Conservation (phyloP, 2,797 vertebrate genomes). For the Cossypha caffra region DNA sequence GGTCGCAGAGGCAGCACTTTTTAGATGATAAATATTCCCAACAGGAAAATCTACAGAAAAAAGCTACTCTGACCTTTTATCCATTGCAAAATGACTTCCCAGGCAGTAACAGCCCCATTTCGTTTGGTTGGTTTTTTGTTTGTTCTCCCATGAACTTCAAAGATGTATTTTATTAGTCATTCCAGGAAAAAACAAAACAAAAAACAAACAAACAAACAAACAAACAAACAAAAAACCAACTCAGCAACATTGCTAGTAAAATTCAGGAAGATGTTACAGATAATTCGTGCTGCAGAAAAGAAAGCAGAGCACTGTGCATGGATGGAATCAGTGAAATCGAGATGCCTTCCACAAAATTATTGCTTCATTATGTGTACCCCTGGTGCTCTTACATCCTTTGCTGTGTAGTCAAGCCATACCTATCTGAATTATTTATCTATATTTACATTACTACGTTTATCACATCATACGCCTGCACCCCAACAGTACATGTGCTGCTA, state of each 20-base stretch:
- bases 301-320: not conserved
- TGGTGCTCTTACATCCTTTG: not conserved
- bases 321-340: not conserved
- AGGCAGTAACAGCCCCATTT: slow-evolving; percentile 44
- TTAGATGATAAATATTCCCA: slow-evolving; percentile 63
- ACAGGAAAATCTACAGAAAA: slow-evolving; percentile 60
- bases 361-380: not conserved
- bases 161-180: slow-evolving; percentile 58
- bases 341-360: not conserved
- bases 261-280: not conserved
- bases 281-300: not conserved
- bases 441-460: not conserved
- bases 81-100: slow-evolving; percentile 44
- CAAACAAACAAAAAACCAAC: not conserved
- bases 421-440: not conserved
- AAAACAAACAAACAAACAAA: not conserved
- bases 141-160: slow-evolving; percentile 48
- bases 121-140: not conserved
- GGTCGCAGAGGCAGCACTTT: slow-evolving; percentile 60
- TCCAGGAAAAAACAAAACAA: not conserved
- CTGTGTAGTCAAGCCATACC: not conserved
- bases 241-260: slow-evolving; percentile 1
- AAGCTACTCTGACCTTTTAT: slow-evolving; percentile 61
- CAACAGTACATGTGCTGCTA: rapidly evolving
- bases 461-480: not conserved